A percentile compares a stretch with the other conserved stretches of the same genome.
Evolutionary conservation across 1,140 invertebrate genomes (phyloP).

Genomic region (Penaeus japonicus): DNA sequence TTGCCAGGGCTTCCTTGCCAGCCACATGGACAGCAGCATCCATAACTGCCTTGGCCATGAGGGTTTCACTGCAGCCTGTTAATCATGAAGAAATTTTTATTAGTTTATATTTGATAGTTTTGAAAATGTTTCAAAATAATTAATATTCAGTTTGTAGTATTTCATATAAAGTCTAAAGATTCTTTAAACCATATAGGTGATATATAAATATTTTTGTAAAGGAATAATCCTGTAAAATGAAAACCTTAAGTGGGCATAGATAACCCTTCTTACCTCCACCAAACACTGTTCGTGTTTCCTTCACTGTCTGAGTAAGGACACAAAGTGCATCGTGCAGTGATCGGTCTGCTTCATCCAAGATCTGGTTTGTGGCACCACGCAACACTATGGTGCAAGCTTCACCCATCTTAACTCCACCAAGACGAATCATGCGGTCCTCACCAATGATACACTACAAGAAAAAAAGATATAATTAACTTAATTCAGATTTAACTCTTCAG

Average conservation of each 20-base stretch:
- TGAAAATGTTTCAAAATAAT: no score
- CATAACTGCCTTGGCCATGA: conserved; percentile 93
- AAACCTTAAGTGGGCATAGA: background rate
- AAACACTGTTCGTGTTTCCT: conserved; percentile 88
- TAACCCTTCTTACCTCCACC: conserved; percentile 78
- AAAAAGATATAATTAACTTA: background rate
- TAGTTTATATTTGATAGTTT: no score
- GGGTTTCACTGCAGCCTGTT: conserved; percentile 85
- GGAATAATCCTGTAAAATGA: background rate
- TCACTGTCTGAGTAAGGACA: conserved; percentile 94
- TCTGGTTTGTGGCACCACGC: conserved; percentile 98
- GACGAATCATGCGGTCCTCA: conserved; percentile 94
- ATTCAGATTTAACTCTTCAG: no score
- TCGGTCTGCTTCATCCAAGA: conserved; percentile 97
- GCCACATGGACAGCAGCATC: conserved; percentile 86
- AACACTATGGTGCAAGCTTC: conserved; percentile 98
- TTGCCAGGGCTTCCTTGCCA: conserved; percentile 96
- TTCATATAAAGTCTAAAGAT: no score
- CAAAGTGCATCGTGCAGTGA: conserved; percentile 98
- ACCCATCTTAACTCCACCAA: conserved; percentile 92
- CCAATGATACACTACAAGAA: conserved; percentile 87
- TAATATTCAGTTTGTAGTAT: no score
- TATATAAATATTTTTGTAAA: conserved; percentile 14
- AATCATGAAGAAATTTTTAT: no score
- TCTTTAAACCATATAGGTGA: background rate